Conservation (phyloP, 2,113 vertebrate genomes). For the Eira barbara region DNA sequence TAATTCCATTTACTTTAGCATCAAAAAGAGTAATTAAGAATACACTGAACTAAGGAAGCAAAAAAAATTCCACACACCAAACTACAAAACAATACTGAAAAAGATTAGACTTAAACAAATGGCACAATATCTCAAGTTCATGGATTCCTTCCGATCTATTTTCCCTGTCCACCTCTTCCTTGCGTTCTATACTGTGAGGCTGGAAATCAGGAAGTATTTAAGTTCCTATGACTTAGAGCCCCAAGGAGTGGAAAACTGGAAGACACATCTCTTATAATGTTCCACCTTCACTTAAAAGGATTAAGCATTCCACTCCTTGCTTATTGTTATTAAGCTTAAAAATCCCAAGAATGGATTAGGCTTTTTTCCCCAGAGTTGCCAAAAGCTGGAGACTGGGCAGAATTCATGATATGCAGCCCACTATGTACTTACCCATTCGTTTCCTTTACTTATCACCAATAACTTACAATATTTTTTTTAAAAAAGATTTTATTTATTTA, state of each 20-base stretch:
- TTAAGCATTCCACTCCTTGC: conserved; percentile 39
- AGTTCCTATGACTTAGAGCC: conserved; percentile 52
- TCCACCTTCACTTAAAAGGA: conserved; percentile 54
- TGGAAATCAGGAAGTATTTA: conserved; percentile 48
- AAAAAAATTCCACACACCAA: neutral
- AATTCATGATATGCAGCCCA: neutral
- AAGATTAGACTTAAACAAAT: neutral
- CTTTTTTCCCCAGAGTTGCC: neutral
- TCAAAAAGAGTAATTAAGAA: neutral
- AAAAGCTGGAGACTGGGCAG: neutral
- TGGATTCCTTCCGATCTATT: neutral
- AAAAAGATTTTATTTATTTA: no score
- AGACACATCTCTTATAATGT: conserved; percentile 51
- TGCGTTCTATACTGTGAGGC: neutral
- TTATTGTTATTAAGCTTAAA: conserved; percentile 12
- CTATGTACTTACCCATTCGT: neutral
- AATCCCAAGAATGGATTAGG: neutral
- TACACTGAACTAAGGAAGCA: neutral
- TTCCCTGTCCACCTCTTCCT: neutral
- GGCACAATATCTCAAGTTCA: neutral
- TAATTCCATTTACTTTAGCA: neutral
- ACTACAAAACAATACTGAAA: neutral
- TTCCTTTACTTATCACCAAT: neutral
- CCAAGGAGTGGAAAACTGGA: neutral
- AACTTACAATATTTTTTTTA: no score